A percentile compares a stretch with the other conserved stretches of the same genome.
phyloP scores from a whole-genome alignment of 2,888 invertebrate genomes.

The Trichacis sp. region DNA sequence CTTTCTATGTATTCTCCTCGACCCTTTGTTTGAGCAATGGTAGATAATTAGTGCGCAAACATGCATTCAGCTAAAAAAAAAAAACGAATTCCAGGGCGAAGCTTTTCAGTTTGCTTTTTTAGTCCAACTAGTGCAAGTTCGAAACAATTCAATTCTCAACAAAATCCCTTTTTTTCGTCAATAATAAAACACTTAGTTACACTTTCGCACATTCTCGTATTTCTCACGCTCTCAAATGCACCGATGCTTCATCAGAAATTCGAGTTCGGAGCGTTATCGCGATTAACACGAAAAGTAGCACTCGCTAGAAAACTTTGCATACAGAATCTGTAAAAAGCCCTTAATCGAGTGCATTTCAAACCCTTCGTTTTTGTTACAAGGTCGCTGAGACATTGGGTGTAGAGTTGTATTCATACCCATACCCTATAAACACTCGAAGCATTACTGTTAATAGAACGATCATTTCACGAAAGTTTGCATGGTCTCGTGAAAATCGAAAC shows the following conservation, averaged over 20 bases:
- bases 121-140: neutral
- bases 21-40: too few relatives aligned
- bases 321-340: constrained; percentile 1
- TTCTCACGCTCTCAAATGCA: neutral
- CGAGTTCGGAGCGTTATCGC: too few relatives aligned
- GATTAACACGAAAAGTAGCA: too few relatives aligned
- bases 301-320: neutral
- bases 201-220: neutral
- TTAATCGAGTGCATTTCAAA: constrained; percentile 13
- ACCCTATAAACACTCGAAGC: constrained; percentile 56
- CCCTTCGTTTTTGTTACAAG: constrained; percentile 52
- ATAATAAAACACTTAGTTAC: too few relatives aligned
- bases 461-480: constrained; percentile 40
- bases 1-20: too few relatives aligned
- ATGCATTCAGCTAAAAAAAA: constrained; percentile 12
- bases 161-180: too few relatives aligned
- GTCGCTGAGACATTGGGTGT: constrained; percentile 69
- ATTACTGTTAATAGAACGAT: constrained; percentile 30
- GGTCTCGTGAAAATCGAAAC: constrained; percentile 26
- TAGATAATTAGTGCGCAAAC: constrained; percentile 21
- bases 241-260: neutral
- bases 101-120: neutral
- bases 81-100: neutral
- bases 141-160: too few relatives aligned
- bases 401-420: constrained; percentile 65